phyloP scores from a whole-genome alignment of 2,888 invertebrate genomes.

The Abscondita cerata region DNA sequence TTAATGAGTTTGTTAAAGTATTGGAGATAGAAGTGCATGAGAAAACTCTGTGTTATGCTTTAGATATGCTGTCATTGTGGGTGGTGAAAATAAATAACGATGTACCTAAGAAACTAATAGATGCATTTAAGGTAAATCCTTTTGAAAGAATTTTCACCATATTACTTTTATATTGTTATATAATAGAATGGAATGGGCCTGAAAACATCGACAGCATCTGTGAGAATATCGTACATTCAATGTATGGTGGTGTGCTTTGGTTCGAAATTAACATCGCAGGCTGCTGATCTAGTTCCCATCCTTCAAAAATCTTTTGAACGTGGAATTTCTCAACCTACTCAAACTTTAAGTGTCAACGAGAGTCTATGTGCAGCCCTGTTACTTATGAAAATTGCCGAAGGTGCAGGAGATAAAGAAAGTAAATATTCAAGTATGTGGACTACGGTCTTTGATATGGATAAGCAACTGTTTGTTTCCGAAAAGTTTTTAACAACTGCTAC shows the following conservation, averaged over 20 bases:
- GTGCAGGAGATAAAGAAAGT: slow-evolving; percentile 59
- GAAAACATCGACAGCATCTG: slow-evolving; percentile 79
- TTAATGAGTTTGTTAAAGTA: slow-evolving; percentile 75
- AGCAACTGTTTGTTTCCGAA: slow-evolving; percentile 83
- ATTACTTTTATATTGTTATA: slow-evolving; percentile 41
- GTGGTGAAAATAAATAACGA: slow-evolving; percentile 69
- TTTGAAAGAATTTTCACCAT: background rate
- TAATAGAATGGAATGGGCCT: slow-evolving; percentile 72
- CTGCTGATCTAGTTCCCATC: slow-evolving; percentile 64
- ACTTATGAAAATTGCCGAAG: slow-evolving; percentile 67
- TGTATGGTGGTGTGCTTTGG: slow-evolving; percentile 74
- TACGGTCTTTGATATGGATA: slow-evolving; percentile 75
- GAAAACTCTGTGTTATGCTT: slow-evolving; percentile 81
- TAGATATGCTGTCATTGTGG: slow-evolving; percentile 86
- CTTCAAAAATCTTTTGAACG: slow-evolving; percentile 76
- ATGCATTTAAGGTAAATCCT: slow-evolving; percentile 65
- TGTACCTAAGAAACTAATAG: slow-evolving; percentile 70
- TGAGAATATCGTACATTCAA: slow-evolving; percentile 80
- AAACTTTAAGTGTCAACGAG: slow-evolving; percentile 73
- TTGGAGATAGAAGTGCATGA: slow-evolving; percentile 92
- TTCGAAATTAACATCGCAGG: slow-evolving; percentile 60
- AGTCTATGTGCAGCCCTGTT: slow-evolving; percentile 74
- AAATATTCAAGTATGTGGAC: slow-evolving; percentile 70
- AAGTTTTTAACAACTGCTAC: slow-evolving; percentile 75
- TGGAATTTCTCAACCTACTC: slow-evolving; percentile 76